Evolutionary conservation across 92 coral and sea anemone species (phyloP), one percentile per base, ranked within the genome.

Genomic region (Palythoa grandis): DNA sequence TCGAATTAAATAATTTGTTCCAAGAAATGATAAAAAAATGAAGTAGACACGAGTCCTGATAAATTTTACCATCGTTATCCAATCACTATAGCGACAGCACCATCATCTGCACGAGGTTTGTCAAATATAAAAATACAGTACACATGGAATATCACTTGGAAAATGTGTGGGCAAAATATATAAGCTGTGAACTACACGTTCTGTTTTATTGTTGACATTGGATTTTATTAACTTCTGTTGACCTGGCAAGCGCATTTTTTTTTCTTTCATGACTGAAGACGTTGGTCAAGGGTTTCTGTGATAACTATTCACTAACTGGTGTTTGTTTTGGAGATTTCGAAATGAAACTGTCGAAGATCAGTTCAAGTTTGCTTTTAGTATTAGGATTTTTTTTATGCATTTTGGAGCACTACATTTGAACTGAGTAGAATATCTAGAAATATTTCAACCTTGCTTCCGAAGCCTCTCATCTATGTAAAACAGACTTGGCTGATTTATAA

Each of bases 1-100:
- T 69, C 74, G 74, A 69, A 69, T 69, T 69, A 29, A 35, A 29
- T 15, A 69, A 37, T 37, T 29, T 69, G 74, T 69, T 69, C 17
- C 74, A 11, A 11, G 8, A 69, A 9, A n/a, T 63, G 22, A 63
- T 1, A 63, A 63, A 63, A 9, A 63, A 63, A 63, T 22, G 17
- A 13, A 11, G 16, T 54, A 60, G 16, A 60, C 66, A 60, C 66
- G 22, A 14, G 8, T 63, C 9, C 9, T 63, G 22, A 63, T 63
- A 63, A 63, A 63, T n/a, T 63, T 63, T 19, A 9, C 23, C 20
- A 23, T 6, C 22, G 69, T n/a, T 63, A 24, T 63, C 22, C 2
- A 1, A n/a, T 63, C 69, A 17, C 69, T 10, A 20, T 63, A 24
- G 22, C 69, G 69, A 63, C 35, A 63, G 22, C n/a, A 19, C 19